Percentiles rank a stretch among this genome's conserved stretches.
Conservation (phyloP, 2,113 vertebrate species). For the Toxostoma redivivum region DNA sequence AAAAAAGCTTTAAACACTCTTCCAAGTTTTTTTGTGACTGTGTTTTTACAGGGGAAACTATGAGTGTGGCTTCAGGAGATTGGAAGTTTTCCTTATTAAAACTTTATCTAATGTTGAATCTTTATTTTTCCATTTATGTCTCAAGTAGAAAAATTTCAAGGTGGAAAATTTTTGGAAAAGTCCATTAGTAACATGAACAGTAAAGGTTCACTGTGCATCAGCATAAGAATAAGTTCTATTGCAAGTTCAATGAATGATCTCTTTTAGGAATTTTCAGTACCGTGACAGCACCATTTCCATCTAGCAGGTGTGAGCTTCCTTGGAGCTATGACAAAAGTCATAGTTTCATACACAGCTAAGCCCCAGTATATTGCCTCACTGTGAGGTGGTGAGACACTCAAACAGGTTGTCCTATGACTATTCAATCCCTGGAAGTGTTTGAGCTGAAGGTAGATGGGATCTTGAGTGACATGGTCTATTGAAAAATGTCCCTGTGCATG, state of each 20-base stretch:
- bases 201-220: neutral
- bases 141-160: neutral
- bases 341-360: neutral
- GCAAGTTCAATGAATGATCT: neutral
- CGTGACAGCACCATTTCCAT: neutral
- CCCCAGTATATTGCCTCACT: neutral
- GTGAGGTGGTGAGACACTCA: neutral
- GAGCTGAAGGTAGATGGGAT: neutral
- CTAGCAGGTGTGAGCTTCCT: neutral
- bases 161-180: neutral
- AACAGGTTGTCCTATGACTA: neutral
- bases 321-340: neutral
- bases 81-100: neutral
- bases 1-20: neutral
- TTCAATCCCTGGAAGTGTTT: rapidly evolving
- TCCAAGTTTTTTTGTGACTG: neutral
- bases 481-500: neutral
- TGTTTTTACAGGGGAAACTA: neutral
- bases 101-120: neutral
- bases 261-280: neutral
- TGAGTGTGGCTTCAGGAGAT: neutral
- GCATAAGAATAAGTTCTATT: neutral
- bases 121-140: neutral
- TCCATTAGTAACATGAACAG: neutral
- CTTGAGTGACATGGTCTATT: neutral